These are phyloP conservation scores for Ridgeia piscesae DNA, from an alignment of 1,140 invertebrate genomes.

Conservation along the genomic window DNA sequence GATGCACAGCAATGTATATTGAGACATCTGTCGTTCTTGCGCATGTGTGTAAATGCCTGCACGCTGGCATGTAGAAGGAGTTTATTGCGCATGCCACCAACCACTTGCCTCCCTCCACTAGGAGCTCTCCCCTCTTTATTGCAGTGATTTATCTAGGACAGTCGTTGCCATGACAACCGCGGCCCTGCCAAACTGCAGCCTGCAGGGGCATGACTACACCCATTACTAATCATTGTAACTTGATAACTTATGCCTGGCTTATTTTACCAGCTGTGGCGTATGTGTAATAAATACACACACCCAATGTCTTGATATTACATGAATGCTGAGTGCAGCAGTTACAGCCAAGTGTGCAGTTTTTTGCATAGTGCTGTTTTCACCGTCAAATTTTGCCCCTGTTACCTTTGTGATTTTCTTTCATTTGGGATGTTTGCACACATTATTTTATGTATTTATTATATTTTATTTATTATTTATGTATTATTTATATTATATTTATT, in stretches of 20 bases:
- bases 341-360: background rate
- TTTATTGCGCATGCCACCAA: background rate
- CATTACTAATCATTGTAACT: background rate
- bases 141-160: constrained; percentile 5
- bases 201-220: background rate
- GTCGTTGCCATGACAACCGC: background rate
- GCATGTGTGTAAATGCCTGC: background rate
- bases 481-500: no score
- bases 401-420: background rate
- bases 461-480: no score
- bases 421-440: background rate
- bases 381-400: background rate
- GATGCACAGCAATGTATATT: background rate
- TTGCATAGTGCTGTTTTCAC: background rate
- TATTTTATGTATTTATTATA: no score
- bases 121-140: background rate
- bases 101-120: no score
- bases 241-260: background rate
- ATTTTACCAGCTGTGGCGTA: background rate
- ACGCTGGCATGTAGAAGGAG: background rate
- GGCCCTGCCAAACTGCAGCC: background rate
- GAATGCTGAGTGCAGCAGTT: background rate
- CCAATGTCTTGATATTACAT: background rate
- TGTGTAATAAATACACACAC: background rate
- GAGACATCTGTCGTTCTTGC: background rate